These are phyloP conservation scores for Bellardia pandia DNA, from an alignment of 2,888 invertebrate species.

Conservation along the genomic window DNA sequence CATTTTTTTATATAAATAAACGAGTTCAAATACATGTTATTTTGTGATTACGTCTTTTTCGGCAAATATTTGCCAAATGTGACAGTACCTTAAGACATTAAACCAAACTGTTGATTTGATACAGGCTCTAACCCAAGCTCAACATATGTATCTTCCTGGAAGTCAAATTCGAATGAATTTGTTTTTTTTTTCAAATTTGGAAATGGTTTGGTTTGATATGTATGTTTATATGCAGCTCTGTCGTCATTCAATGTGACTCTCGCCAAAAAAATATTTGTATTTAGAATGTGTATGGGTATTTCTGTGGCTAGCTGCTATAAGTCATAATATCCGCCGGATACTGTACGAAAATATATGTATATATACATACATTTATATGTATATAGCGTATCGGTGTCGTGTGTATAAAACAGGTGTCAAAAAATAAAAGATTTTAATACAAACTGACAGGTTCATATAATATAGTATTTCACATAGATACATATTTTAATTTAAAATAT, in stretches of 20 bases:
- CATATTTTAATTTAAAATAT: background rate
- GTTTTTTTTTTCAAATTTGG: background rate
- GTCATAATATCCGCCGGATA: slow-evolving; percentile 68
- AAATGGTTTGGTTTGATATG: slow-evolving; percentile 34
- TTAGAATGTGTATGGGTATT: background rate
- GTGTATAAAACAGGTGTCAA: slow-evolving; percentile 68
- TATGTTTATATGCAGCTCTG: background rate
- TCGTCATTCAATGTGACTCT: slow-evolving; percentile 34
- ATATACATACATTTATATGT: slow-evolving; percentile 12
- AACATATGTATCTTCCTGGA: too few relatives aligned
- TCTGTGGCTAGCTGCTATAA: slow-evolving; percentile 47
- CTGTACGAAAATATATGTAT: slow-evolving; percentile 13
- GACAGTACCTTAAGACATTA: too few relatives aligned
- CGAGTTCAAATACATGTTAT: too few relatives aligned
- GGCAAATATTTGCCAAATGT: too few relatives aligned
- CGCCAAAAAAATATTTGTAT: slow-evolving; percentile 43
- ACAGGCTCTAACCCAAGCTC: too few relatives aligned
- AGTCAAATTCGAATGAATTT: too few relatives aligned
- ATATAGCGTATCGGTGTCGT: slow-evolving; percentile 53
- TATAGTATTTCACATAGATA: background rate
- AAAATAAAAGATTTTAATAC: slow-evolving; percentile 54
- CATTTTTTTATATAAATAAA: too few relatives aligned
- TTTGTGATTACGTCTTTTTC: too few relatives aligned
- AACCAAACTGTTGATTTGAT: too few relatives aligned
- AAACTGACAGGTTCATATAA: slow-evolving; percentile 33